Percentiles rank a stretch among this genome's conserved stretches.
Evolutionary conservation across 2,888 invertebrate genomes (phyloP).

Genomic region (Gymnoscelis rufifasciata): DNA sequence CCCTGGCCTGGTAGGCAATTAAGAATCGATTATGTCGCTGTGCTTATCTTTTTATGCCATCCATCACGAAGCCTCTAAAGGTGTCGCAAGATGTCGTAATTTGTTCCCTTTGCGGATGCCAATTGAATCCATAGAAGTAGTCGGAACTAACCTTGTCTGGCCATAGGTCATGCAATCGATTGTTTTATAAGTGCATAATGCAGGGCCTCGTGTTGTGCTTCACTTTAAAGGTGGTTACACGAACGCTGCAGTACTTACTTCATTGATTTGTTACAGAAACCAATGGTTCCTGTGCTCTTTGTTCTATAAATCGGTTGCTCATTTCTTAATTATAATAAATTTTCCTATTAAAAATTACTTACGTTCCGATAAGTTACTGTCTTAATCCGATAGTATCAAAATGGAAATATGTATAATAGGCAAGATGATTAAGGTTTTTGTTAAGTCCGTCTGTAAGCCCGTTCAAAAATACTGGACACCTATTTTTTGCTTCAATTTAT

Average conservation of each 20-base stretch:
- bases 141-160: slow-evolving; percentile 31
- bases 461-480: too few relatives aligned
- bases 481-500: too few relatives aligned
- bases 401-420: too few relatives aligned
- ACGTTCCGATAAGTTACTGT: too few relatives aligned
- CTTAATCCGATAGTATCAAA: too few relatives aligned
- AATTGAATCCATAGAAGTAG: slow-evolving; percentile 24
- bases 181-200: slow-evolving; percentile 44
- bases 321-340: too few relatives aligned
- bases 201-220: slow-evolving; percentile 34
- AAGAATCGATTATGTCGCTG: slow-evolving; percentile 19
- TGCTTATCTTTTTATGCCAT: slow-evolving; percentile 19
- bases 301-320: too few relatives aligned
- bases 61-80: slow-evolving; percentile 19
- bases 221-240: slow-evolving; percentile 1
- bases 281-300: too few relatives aligned
- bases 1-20: slow-evolving; percentile 23
- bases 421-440: too few relatives aligned
- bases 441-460: too few relatives aligned
- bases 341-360: too few relatives aligned
- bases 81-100: slow-evolving; percentile 16
- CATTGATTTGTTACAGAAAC: background rate
- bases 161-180: slow-evolving; percentile 40
- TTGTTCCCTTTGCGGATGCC: slow-evolving; percentile 15
- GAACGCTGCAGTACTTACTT: slow-evolving; percentile 2